phyloP scores from a whole-genome alignment of 2,797 vertebrate genomes.

The Serranus cabrilla region DNA sequence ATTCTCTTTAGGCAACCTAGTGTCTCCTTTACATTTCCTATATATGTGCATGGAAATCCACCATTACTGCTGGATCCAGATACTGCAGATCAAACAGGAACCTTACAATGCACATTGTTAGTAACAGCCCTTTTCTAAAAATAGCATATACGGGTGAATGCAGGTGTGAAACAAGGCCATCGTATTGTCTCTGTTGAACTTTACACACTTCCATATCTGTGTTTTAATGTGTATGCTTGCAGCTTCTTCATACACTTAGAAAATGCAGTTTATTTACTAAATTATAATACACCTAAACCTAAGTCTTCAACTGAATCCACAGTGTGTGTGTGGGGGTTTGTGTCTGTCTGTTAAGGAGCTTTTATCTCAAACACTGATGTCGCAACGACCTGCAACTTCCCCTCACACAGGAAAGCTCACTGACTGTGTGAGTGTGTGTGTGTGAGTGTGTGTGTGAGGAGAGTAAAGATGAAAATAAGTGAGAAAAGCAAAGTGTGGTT shows the following conservation, averaged over 20 bases:
- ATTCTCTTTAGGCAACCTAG: not conserved
- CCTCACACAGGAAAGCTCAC: constrained; percentile 55
- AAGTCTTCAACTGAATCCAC: constrained; percentile 13
- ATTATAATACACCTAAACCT: not conserved
- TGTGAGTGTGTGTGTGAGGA: constrained; percentile 18
- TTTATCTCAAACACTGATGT: constrained; percentile 70
- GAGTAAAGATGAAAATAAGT: constrained; percentile 8
- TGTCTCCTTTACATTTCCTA: constrained; percentile 6
- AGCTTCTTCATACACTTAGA: not conserved
- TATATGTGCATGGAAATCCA: not conserved
- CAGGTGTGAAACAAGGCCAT: no score
- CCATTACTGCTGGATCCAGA: not conserved
- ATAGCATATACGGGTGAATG: not conserved
- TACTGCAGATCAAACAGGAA: not conserved
- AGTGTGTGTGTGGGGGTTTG: not conserved
- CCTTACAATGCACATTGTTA: not conserved
- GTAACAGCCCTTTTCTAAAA: not conserved
- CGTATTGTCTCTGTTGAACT: no score
- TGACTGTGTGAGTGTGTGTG: constrained; percentile 3
- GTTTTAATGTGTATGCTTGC: not conserved
- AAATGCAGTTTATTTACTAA: not conserved
- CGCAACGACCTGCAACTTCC: constrained; percentile 76
- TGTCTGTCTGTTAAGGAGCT: constrained; percentile 37
- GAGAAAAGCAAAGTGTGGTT: constrained; percentile 36
- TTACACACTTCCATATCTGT: no score